A percentile compares a stretch with the other conserved stretches of the same genome.
Conservation (phyloP, 2,888 invertebrate species). For the Tineola bisselliella region DNA sequence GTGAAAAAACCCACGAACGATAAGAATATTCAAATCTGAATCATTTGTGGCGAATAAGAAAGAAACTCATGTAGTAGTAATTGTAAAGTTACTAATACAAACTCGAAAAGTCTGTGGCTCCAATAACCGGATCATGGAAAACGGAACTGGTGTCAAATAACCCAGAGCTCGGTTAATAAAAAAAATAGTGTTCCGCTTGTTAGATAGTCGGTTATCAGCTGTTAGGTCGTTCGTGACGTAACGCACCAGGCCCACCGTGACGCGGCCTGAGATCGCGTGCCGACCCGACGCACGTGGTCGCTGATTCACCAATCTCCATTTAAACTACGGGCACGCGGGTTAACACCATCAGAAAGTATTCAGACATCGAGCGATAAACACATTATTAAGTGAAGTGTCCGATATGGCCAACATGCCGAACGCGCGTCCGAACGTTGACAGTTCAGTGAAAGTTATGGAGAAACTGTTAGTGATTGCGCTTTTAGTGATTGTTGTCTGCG, state of each 20-base stretch:
- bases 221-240: conserved; percentile 25
- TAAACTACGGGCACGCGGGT: conserved; percentile 15
- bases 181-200: background rate
- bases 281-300: background rate
- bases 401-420: background rate
- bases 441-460: conserved; percentile 10
- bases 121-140: background rate
- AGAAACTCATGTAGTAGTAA: no score
- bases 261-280: background rate
- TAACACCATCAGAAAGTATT: conserved; percentile 38
- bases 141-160: background rate
- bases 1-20: background rate
- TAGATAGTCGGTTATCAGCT: background rate
- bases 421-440: background rate
- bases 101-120: no score
- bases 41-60: background rate
- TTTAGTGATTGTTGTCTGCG: background rate
- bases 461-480: background rate
- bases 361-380: conserved; percentile 40
- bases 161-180: background rate
- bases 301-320: background rate
- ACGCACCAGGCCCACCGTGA: conserved; percentile 25
- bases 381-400: conserved; percentile 22
- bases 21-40: background rate
- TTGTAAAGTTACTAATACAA: no score